Base-by-base conservation (phyloP, 2,113 vertebrate genomes). In the Salvelinus sp. region DNA sequence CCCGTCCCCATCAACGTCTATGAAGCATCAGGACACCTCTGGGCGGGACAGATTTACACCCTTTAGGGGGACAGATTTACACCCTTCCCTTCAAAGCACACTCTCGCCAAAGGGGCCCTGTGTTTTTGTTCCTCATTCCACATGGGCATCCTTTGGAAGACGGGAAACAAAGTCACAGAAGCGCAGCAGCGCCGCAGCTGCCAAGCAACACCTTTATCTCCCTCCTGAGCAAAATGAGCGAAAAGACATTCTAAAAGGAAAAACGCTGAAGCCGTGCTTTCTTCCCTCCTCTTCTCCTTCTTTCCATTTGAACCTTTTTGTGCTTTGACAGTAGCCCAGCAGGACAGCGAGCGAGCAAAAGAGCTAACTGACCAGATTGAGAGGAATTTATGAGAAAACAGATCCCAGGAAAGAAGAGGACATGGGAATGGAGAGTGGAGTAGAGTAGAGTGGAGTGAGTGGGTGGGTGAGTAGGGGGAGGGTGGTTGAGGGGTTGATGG, bases 321-420 rank as follows among this genome's bases (percentile, higher is more conserved):
- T 63, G 23, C n/a, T 10, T 63, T 25, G 12, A 25, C 50, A 63
- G 60, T 13, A 25, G 60, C 60, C n/a, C 60, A 63, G 60, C 60
- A 25, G 60, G 60, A 25, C 50, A 72, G 71, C 74, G 63, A 65
- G 50, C 27, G 68, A 63, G 57, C 33, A 33, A 69, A 50, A 57
- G 71, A 57, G 68, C 60, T 25, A 70, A 48, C 66, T 5, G 27
- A 62, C 23, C 38, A 76, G 38, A 75, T 44, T 62, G 50, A 80
- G 72, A 78, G 74, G 76, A 79, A 81, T 86, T 86, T 86, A 86
- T 72, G 76, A 81, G 70, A 27, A 12, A 25, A 66, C 23, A 28
- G 64, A 30, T 30, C 10, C 10, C 63, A 23, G 63, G 63, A 25
- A 65, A 22, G 10, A 27, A 14, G 14, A 66, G 12, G 44, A 64